Conservation (phyloP, 92 coral and sea anemone species). For the Paragorgia papillata region DNA sequence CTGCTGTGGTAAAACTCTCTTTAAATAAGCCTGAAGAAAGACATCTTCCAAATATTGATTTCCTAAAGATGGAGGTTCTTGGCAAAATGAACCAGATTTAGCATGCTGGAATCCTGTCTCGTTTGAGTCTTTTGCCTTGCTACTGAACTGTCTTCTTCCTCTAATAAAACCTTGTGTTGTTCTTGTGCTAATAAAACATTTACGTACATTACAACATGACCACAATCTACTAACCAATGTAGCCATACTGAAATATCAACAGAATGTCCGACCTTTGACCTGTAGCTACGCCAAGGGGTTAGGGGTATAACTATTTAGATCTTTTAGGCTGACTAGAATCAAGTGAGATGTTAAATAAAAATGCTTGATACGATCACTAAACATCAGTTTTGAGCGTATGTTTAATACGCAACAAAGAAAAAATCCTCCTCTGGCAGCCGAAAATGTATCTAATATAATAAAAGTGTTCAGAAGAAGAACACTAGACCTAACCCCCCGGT, state of each 20-base stretch:
- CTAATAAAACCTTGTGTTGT: neutral
- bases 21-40: slow-evolving; percentile 59
- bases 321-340: too few species aligned
- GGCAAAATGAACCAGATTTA: slow-evolving; percentile 68
- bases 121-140: neutral
- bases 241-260: neutral
- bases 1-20: slow-evolving; percentile 68
- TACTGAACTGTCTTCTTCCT: neutral
- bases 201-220: neutral
- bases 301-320: too few species aligned
- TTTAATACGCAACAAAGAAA: too few species aligned
- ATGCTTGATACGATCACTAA: too few species aligned
- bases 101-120: slow-evolving; percentile 14
- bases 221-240: too few species aligned
- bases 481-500: too few species aligned
- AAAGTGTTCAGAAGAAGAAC: too few species aligned
- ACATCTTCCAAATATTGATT: slow-evolving; percentile 77
- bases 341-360: too few species aligned
- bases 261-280: neutral
- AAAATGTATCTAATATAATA: too few species aligned
- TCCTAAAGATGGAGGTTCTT: slow-evolving; percentile 72
- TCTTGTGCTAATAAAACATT: neutral
- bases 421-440: too few species aligned
- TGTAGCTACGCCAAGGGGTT: too few species aligned
- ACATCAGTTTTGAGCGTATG: too few species aligned